phyloP scores from a whole-genome alignment of 2,113 vertebrate species.

The Nicator chloris region DNA sequence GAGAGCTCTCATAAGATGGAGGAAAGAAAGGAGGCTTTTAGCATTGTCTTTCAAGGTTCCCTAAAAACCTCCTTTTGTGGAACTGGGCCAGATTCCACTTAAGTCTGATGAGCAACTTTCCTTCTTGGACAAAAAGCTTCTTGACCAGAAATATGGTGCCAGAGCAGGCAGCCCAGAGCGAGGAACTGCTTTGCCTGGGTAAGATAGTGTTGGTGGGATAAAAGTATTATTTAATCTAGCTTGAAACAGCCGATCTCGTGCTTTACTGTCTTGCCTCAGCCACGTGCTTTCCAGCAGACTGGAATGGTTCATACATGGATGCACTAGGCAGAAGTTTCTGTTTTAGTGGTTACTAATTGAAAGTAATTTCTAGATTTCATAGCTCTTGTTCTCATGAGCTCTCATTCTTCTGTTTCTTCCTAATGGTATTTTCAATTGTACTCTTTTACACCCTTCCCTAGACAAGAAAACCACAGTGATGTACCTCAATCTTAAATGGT shows the following conservation, averaged over 20 bases:
- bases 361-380: not conserved
- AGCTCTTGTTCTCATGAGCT: not conserved
- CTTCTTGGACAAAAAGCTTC: not conserved
- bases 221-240: not conserved
- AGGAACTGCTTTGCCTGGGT: not conserved
- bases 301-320: not conserved
- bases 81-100: not conserved
- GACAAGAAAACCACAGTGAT: not conserved
- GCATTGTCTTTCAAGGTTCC: not conserved
- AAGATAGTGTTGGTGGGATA: not conserved
- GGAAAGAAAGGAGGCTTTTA: not conserved
- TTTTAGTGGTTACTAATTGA: not conserved
- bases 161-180: not conserved
- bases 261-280: not conserved
- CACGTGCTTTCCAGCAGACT: rapidly evolving
- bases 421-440: not conserved
- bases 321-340: not conserved
- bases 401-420: not conserved
- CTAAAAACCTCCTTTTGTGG: not conserved
- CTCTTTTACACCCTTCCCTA: not conserved
- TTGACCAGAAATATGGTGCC: not conserved
- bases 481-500: not conserved
- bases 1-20: not conserved
- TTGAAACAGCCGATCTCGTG: not conserved
- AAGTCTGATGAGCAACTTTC: not conserved